Conservation (phyloP, 1,140 invertebrate species). For the silkworm (Bombyx mori) region ASM3026992v2 NC_085120.1:1968001-1968500, state of each 20-base stretch:
- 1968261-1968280: not conserved
- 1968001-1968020: slow-evolving; percentile 4
- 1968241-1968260: slow-evolving; percentile 9
- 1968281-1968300: slow-evolving; percentile 4
- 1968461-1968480: not conserved
- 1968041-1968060: slow-evolving; percentile 18
- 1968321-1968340: slow-evolving; percentile 6
- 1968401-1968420: slow-evolving; percentile 4
- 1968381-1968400: slow-evolving; percentile 4
- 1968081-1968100: slow-evolving; percentile 11
- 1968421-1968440: slow-evolving; percentile 13
- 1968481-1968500: slow-evolving; percentile 6
- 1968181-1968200: slow-evolving; percentile 12
- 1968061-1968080: slow-evolving; percentile 15
- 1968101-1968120: slow-evolving; percentile 12
- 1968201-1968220: slow-evolving; percentile 13
- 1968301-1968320: slow-evolving; percentile 13
- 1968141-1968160: slow-evolving; percentile 15
- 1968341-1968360: slow-evolving; percentile 13
- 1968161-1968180: slow-evolving; percentile 10
- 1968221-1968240: slow-evolving; percentile 15
- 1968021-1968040: slow-evolving; percentile 9
- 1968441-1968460: slow-evolving; percentile 7
- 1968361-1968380: slow-evolving; percentile 16
- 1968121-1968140: slow-evolving; percentile 8